Evolutionary conservation across 2,888 invertebrate genomes (phyloP).

Genomic region (Azorinus chamasolen): DNA sequence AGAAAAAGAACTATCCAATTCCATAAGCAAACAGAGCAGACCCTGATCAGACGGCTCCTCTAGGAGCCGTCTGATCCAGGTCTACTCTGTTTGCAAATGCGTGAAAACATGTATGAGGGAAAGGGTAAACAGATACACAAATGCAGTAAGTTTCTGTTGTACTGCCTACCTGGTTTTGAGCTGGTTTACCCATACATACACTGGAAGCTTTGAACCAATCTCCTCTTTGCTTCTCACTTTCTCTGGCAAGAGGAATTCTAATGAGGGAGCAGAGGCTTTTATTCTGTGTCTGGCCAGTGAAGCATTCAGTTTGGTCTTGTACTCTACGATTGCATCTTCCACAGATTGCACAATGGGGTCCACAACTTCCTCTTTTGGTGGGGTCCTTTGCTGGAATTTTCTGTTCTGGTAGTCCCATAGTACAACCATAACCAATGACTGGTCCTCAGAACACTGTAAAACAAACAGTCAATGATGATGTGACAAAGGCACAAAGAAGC

Average conservation of each 20-base stretch:
- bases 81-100: no score
- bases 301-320: slow-evolving; percentile 82
- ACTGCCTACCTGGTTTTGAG: slow-evolving; percentile 82
- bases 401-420: slow-evolving; percentile 83
- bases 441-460: slow-evolving; percentile 77
- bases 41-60: no score
- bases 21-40: no score
- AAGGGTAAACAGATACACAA: no score
- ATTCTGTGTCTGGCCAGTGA: slow-evolving; percentile 83
- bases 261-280: slow-evolving; percentile 77
- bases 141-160: no score
- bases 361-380: slow-evolving; percentile 67
- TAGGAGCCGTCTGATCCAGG: no score
- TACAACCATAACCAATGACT: slow-evolving; percentile 80
- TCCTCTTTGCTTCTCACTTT: slow-evolving; percentile 79
- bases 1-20: no score
- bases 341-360: slow-evolving; percentile 72
- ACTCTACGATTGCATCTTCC: slow-evolving; percentile 80
- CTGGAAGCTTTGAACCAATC: slow-evolving; percentile 76
- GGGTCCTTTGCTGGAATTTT: slow-evolving; percentile 82
- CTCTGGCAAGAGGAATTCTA: slow-evolving; percentile 83
- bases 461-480: background rate
- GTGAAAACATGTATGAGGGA: no score
- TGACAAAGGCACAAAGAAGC: no score
- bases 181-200: slow-evolving; percentile 84